Evolutionary conservation across 2,113 vertebrate genomes (phyloP).

Genomic region (Rutilus rutilus): DNA sequence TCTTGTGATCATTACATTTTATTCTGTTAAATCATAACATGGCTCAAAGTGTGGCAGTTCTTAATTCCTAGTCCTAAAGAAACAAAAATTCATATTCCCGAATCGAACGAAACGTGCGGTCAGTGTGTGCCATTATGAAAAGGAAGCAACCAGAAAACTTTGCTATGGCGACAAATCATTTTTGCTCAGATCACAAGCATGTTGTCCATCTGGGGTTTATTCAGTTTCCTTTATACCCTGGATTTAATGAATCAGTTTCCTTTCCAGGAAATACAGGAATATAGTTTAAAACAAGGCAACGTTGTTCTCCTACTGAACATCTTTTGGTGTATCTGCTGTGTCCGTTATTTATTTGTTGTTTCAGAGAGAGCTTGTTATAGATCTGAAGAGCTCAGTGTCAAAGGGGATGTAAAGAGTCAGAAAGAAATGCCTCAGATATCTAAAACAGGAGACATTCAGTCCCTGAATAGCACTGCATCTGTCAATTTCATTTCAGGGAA

Average conservation of each 20-base stretch:
- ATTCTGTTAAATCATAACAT: conserved; percentile 9
- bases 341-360: neutral
- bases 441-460: conserved; percentile 12
- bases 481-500: neutral
- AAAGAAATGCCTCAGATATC: neutral
- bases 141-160: conserved; percentile 31
- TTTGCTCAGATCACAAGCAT: conserved; percentile 29
- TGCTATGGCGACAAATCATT: conserved; percentile 46
- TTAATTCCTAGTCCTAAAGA: neutral
- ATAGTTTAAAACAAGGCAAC: neutral
- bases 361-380: conserved; percentile 4
- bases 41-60: neutral
- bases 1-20: conserved; percentile 33
- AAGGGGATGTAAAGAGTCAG: neutral
- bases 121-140: neutral
- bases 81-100: neutral
- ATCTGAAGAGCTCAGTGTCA: conserved; percentile 4
- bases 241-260: conserved; percentile 35
- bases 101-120: neutral
- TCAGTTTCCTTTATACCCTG: conserved; percentile 33
- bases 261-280: conserved; percentile 20
- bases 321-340: too few relatives aligned
- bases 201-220: conserved; percentile 23
- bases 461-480: neutral
- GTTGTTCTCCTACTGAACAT: too few relatives aligned